These are phyloP conservation scores for Pempheris klunzingeri DNA, from an alignment of 2,797 vertebrate genomes.

Conservation along the genomic window DNA sequence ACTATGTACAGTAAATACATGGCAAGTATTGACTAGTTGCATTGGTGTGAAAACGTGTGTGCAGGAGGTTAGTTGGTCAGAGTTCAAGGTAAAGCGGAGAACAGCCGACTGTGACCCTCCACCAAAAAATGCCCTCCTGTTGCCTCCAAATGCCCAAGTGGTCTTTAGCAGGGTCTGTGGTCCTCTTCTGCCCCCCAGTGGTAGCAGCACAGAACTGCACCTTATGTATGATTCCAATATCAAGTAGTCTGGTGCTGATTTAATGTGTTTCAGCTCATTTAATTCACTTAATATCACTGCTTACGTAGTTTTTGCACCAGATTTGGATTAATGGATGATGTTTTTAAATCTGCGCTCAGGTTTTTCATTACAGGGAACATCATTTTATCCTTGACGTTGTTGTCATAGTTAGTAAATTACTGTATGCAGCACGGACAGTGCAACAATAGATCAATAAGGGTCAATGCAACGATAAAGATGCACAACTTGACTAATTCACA, in stretches of 20 bases:
- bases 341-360: not conserved
- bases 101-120: not conserved
- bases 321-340: too few species aligned
- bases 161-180: not conserved
- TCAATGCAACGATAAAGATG: not conserved
- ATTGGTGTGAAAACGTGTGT: not conserved
- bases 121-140: not conserved
- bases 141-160: slow-evolving; percentile 4
- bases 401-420: not conserved
- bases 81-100: slow-evolving; percentile 26
- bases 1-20: slow-evolving; percentile 45
- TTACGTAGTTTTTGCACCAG: not conserved
- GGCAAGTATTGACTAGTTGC: not conserved
- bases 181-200: slow-evolving; percentile 58
- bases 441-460: not conserved
- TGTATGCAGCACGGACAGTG: not conserved
- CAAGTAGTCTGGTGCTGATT: not conserved
- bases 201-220: slow-evolving; percentile 12
- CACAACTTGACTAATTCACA: not conserved
- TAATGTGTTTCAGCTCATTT: not conserved
- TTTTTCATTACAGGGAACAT: not conserved
- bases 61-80: slow-evolving; percentile 15
- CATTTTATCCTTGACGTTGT: not conserved
- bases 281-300: not conserved
- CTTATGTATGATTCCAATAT: not conserved